A percentile compares a stretch with the other conserved stretches of the same genome.
Evolutionary conservation across 2,113 vertebrate species (phyloP).

Genomic region (Casuarius casuarius): DNA sequence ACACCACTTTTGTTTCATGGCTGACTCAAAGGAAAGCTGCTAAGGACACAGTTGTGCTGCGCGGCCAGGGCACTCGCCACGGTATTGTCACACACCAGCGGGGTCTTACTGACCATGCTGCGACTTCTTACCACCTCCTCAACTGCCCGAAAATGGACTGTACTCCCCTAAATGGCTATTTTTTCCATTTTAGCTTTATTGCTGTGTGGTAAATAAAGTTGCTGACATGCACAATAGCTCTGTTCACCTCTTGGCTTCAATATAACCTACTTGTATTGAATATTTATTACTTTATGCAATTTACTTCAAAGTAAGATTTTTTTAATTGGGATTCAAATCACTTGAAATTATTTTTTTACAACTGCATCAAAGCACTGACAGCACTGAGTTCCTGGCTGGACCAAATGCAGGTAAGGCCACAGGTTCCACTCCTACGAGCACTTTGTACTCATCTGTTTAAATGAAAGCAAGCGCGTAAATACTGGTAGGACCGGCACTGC

Average conservation of each 20-base stretch:
- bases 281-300: background rate
- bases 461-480: background rate
- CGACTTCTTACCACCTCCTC: background rate
- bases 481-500: background rate
- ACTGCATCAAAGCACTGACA: background rate
- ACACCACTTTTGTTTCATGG: background rate
- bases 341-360: background rate
- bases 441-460: background rate
- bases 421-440: rapidly evolving
- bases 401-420: background rate
- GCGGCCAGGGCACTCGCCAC: background rate
- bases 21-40: background rate
- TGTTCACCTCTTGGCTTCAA: background rate
- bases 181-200: background rate
- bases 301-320: background rate
- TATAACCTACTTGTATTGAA: background rate
- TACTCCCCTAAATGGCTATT: background rate
- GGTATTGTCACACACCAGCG: background rate
- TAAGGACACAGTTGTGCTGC: rapidly evolving
- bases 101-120: background rate
- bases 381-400: background rate
- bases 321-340: background rate
- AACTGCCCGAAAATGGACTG: background rate
- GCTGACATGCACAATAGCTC: background rate
- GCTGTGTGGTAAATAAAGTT: background rate